A percentile compares a stretch with the other conserved stretches of the same genome.
Conservation (phyloP, 2,113 vertebrate species). For the Otolemur garnettii region DNA sequence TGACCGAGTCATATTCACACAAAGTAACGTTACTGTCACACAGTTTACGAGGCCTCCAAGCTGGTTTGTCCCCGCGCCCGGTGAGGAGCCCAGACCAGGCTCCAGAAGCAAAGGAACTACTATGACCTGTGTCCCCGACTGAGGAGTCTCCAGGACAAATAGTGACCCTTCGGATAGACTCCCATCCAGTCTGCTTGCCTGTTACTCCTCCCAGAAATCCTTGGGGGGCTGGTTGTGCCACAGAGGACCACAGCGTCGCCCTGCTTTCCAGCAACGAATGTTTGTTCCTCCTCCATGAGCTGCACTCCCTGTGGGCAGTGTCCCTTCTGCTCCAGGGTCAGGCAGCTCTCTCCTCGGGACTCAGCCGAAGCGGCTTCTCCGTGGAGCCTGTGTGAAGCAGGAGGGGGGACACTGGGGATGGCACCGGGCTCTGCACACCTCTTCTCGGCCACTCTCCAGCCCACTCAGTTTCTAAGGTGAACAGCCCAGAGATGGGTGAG, state of each 20-base stretch:
- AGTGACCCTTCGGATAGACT: background rate
- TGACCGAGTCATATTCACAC: background rate
- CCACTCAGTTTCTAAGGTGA: background rate
- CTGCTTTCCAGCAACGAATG: conserved; percentile 5
- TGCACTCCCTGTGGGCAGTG: background rate
- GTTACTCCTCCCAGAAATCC: conserved; percentile 11
- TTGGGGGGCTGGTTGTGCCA: background rate
- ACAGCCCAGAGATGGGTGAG: background rate
- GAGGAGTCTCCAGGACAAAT: background rate
- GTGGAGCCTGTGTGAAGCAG: background rate
- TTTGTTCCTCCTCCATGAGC: background rate
- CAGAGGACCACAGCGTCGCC: background rate
- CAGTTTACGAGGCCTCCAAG: background rate
- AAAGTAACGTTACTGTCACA: background rate
- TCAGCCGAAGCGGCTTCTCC: background rate
- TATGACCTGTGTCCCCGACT: background rate
- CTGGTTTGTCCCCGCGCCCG: background rate
- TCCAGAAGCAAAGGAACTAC: background rate
- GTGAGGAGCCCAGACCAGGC: background rate
- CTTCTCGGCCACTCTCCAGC: background rate
- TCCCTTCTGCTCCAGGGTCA: background rate
- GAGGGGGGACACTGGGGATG: background rate
- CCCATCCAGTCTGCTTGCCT: background rate
- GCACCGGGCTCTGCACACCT: background rate
- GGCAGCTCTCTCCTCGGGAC: background rate